Base-by-base conservation (phyloP, 2,113 vertebrate genomes). In the Clupea harengus region DNA sequence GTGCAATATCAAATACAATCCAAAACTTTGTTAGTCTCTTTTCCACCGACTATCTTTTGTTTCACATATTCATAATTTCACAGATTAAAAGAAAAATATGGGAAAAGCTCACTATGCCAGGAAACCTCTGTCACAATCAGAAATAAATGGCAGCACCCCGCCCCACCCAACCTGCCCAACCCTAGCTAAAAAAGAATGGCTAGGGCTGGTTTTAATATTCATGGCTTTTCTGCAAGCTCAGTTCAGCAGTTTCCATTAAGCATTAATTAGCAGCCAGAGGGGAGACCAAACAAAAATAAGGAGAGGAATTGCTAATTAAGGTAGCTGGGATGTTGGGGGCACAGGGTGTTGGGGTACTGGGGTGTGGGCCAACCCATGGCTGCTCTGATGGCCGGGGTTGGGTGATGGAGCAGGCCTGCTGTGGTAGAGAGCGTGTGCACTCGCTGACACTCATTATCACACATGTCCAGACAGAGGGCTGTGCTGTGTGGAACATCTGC, bases 181-280 rank as follows among this genome's bases (percentile, higher is more conserved):
- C 85, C 84, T 92, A 78, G 11, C 72, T 78, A 78, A 78, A 78
- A 3, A 44, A 78, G 25, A 78, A 78, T 78, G 28, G 72, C 28
- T 78, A 13, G 95, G 96, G 97, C 96, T 96, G 96, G 97, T 99
- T 98, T 99, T 98, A 99, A 99, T 99, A 99, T 99, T 99, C 98
- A 99, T 99, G 97, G 97, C 96, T 96, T 96, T 97, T 97, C 93
- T 97, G 97, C 96, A 96, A 98, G 96, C 97, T 98, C 98, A 98
- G 97, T 99, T 99, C 97, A 98, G 97, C 96, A 96, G 96, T 97
- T 99, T 99, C 95, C 95, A 99, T 99, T 97, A 98, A 98, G 97
- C 97, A 99, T 99, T 99, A 99, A 99, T 99, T 99, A 99, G 97
- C 97, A 98, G 97, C 98, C 97, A 97, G 97, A 98, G 98, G 98